These are phyloP conservation scores for Eptesicus fuscus DNA, from an alignment of 2,113 vertebrate species.

Conservation along the genomic window DNA sequence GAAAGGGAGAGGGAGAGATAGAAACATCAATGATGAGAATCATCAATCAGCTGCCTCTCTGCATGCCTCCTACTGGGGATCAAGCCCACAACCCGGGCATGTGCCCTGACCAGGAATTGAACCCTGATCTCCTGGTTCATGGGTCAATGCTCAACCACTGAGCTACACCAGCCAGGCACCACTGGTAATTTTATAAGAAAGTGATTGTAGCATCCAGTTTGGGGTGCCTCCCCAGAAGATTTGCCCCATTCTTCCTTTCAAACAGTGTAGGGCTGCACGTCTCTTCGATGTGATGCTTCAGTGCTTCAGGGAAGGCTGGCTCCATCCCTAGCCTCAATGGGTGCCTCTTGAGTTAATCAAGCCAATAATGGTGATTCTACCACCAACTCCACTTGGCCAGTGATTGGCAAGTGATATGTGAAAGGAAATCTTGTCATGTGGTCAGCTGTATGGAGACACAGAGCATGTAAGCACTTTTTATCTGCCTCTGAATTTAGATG, in stretches of 20 bases:
- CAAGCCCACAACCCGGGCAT: no score
- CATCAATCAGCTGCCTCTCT: no score
- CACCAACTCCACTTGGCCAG: neutral
- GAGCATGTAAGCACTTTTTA: neutral
- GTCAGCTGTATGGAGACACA: neutral
- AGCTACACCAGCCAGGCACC: no score
- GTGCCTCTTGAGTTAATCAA: neutral
- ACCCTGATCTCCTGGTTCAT: no score
- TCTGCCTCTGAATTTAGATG: conserved; percentile 7
- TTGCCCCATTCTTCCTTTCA: neutral
- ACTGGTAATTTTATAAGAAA: neutral
- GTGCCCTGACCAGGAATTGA: no score
- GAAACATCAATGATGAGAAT: no score
- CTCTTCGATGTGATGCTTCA: neutral
- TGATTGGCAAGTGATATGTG: neutral
- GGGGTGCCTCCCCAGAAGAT: neutral
- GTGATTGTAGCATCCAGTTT: neutral
- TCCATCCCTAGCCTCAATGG: neutral
- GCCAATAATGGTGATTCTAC: neutral
- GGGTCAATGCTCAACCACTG: no score
- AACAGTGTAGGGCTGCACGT: neutral
- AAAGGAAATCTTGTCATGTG: neutral
- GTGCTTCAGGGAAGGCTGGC: neutral
- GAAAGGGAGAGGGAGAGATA: no score
- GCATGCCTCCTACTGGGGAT: no score